Evolutionary conservation across 2,888 invertebrate genomes (phyloP).

Genomic region (Polymixis flavicincta): DNA sequence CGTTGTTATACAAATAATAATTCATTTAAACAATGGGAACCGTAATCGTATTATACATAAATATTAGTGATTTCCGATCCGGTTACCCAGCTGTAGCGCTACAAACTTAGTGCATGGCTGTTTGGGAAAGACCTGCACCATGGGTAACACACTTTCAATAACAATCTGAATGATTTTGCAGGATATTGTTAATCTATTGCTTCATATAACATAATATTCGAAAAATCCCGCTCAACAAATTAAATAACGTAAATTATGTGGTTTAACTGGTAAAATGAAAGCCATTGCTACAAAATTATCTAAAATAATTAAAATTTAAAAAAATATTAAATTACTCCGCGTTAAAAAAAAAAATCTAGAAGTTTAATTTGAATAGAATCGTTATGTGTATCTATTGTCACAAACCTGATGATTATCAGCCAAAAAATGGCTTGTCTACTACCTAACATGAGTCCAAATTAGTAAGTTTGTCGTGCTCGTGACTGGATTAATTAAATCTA

Average conservation of each 20-base stretch:
- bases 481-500: constrained; percentile 32
- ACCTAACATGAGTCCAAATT: constrained; percentile 18
- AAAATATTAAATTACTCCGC: no score
- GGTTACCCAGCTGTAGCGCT: not conserved
- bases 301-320: no score
- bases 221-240: no score
- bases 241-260: no score
- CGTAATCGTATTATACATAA: constrained; percentile 22
- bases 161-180: no score
- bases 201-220: no score
- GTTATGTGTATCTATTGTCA: not conserved
- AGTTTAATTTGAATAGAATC: not conserved
- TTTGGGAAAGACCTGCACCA: not conserved
- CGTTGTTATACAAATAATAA: constrained; percentile 24
- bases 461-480: constrained; percentile 41
- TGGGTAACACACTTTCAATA: no score
- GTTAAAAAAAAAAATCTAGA: not conserved
- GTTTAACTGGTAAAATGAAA: no score
- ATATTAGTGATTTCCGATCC: constrained; percentile 27
- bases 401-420: not conserved
- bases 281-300: no score
- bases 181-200: no score
- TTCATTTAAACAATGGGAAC: constrained; percentile 24
- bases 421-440: not conserved
- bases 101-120: not conserved